Evolutionary conservation across 2,797 vertebrate species (phyloP).

Genomic region (Sebastes vulpes): DNA sequence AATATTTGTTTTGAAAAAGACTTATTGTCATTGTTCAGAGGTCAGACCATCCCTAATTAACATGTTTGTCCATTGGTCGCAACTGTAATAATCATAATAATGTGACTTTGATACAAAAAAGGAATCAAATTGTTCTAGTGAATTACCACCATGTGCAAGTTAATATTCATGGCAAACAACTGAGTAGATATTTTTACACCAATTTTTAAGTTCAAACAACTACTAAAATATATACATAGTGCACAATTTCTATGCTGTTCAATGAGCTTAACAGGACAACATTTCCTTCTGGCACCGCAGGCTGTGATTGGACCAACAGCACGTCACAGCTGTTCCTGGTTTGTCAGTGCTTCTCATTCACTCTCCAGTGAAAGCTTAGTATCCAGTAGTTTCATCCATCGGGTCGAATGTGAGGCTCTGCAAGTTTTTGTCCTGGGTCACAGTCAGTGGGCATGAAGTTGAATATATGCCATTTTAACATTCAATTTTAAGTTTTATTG

Average conservation of each 20-base stretch:
- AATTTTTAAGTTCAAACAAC: too few relatives aligned
- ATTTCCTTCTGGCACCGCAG: conserved; percentile 37
- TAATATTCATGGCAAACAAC: background rate
- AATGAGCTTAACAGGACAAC: conserved; percentile 23
- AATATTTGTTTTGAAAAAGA: background rate
- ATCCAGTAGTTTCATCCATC: conserved; percentile 59
- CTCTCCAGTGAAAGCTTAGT: conserved; percentile 56
- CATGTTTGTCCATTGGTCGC: background rate
- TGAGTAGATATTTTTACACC: too few relatives aligned
- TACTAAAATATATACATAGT: too few relatives aligned
- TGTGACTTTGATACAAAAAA: background rate
- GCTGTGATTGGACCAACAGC: conserved; percentile 67
- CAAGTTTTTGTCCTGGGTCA: conserved; percentile 45
- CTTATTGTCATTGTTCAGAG: background rate
- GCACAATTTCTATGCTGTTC: too few relatives aligned
- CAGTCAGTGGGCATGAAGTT: conserved; percentile 46
- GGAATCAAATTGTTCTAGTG: background rate
- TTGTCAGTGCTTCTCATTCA: conserved; percentile 51
- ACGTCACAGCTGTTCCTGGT: conserved; percentile 52
- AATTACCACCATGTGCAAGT: background rate
- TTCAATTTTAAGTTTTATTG: too few relatives aligned
- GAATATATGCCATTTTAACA: too few relatives aligned
- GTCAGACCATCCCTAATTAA: background rate
- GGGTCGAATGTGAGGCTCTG: conserved; percentile 37
- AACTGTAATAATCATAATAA: background rate